phyloP scores from a whole-genome alignment of 2,113 vertebrate species.

The Dasyprocta punctata region DNA sequence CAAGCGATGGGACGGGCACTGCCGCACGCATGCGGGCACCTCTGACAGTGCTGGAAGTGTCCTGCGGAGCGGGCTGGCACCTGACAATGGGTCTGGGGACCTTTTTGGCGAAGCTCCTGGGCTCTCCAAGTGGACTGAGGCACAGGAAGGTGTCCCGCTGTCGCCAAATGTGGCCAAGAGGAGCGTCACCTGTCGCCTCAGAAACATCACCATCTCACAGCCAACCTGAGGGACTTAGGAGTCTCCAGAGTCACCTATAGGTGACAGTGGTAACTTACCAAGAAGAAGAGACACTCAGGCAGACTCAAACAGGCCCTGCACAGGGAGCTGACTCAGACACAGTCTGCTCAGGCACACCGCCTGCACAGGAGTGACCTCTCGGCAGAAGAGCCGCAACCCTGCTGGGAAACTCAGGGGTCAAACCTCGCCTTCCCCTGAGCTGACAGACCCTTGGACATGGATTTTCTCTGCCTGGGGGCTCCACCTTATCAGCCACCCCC shows the following conservation, averaged over 20 bases:
- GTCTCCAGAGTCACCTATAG: fast-evolving
- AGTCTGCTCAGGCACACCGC: neutral
- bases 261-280: neutral
- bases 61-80: too few relatives aligned
- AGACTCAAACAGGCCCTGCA: neutral
- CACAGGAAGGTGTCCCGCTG: neutral
- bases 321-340: neutral
- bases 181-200: neutral
- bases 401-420: too few relatives aligned
- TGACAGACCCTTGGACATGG: neutral
- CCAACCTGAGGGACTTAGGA: neutral
- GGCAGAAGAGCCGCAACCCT: neutral
- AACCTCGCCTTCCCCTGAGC: neutral
- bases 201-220: neutral
- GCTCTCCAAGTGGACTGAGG: neutral
- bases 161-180: neutral
- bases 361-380: fast-evolving
- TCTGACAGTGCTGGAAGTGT: neutral
- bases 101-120: fast-evolving
- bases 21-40: neutral
- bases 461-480: neutral
- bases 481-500: neutral
- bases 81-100: neutral
- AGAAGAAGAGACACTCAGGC: neutral
- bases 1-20: neutral